phyloP scores from a whole-genome alignment of 37 sponge, comb jelly and placozoan genomes.

The Agelas oroides region DNA sequence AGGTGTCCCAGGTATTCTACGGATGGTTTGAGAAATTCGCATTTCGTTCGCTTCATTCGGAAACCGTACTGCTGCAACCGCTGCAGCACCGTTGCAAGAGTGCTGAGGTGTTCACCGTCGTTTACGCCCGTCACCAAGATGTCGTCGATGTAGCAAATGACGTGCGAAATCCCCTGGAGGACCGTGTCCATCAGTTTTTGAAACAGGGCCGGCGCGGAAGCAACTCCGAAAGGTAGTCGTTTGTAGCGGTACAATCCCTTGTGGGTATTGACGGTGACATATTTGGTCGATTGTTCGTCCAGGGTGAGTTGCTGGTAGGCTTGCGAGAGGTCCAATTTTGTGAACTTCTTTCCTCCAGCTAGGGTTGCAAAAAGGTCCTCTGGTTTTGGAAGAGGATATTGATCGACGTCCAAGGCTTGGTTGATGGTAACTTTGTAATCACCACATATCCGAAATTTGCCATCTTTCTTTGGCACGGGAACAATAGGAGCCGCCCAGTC shows the following conservation, averaged over 20 bases:
- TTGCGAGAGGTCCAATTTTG: conserved; percentile 44
- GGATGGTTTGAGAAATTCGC: not conserved
- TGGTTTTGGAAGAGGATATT: conserved; percentile 33
- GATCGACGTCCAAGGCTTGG: conserved; percentile 17
- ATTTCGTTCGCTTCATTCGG: conserved; percentile 8
- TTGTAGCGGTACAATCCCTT: conserved; percentile 34
- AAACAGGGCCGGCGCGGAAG: conserved; percentile 50
- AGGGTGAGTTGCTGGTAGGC: conserved; percentile 46
- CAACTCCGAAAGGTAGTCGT: conserved; percentile 30
- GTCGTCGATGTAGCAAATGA: conserved; percentile 33
- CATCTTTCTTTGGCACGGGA: no score
- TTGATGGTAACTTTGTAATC: conserved; percentile 54
- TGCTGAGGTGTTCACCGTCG: not conserved
- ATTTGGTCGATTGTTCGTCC: conserved; percentile 22
- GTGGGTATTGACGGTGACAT: conserved; percentile 52
- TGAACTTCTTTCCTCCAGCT: conserved; percentile 38
- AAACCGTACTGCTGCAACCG: not conserved
- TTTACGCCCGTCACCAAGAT: conserved; percentile 13
- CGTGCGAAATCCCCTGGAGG: conserved; percentile 24
- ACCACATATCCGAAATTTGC: conserved; percentile 40
- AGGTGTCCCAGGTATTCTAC: conserved; percentile 33
- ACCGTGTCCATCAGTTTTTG: conserved; percentile 35
- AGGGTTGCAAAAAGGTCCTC: conserved; percentile 41
- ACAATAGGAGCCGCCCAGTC: no score
- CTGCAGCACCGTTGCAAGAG: conserved; percentile 8